phyloP scores from a whole-genome alignment of 2,888 invertebrate genomes.

The Lepidocyrtinus sp. region DNA sequence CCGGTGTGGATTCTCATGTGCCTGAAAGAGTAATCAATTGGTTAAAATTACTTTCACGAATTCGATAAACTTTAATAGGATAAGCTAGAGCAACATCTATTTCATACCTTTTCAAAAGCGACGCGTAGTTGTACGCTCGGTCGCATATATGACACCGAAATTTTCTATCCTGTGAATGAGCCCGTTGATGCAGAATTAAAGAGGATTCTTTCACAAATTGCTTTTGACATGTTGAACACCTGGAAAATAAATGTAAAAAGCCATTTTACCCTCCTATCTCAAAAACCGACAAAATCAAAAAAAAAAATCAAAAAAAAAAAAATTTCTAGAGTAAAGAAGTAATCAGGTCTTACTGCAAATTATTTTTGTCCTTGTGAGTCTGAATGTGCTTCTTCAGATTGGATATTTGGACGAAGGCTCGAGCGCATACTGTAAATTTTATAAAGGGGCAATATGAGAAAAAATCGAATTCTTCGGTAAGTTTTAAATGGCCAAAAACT shows the following conservation, averaged over 20 bases:
- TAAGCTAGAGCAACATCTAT: too few relatives aligned
- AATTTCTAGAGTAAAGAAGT: not conserved
- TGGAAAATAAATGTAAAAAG: too few relatives aligned
- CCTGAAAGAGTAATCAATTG: constrained; percentile 26
- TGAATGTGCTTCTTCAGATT: constrained; percentile 69
- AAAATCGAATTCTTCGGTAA: too few relatives aligned
- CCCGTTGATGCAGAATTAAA: constrained; percentile 67
- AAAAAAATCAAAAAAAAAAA: constrained; percentile 8
- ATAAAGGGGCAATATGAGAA: not conserved
- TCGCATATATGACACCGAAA: constrained; percentile 67
- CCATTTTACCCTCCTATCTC: too few relatives aligned
- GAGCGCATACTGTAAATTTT: constrained; percentile 51
- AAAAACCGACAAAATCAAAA: too few relatives aligned
- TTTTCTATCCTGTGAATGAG: constrained; percentile 67
- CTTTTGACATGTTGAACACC: constrained; percentile 66
- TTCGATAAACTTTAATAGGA: not conserved
- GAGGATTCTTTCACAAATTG: constrained; percentile 68
- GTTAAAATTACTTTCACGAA: not conserved
- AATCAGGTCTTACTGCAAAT: constrained; percentile 64
- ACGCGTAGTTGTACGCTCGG: constrained; percentile 69
- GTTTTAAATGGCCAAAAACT: too few relatives aligned
- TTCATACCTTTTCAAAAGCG: constrained; percentile 66
- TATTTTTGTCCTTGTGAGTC: constrained; percentile 68
- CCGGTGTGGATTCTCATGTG: constrained; percentile 65
- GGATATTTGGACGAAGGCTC: constrained; percentile 68